Conservation (phyloP, 2,888 invertebrate species). For the Aphelenchoides bicaudatus region DNA sequence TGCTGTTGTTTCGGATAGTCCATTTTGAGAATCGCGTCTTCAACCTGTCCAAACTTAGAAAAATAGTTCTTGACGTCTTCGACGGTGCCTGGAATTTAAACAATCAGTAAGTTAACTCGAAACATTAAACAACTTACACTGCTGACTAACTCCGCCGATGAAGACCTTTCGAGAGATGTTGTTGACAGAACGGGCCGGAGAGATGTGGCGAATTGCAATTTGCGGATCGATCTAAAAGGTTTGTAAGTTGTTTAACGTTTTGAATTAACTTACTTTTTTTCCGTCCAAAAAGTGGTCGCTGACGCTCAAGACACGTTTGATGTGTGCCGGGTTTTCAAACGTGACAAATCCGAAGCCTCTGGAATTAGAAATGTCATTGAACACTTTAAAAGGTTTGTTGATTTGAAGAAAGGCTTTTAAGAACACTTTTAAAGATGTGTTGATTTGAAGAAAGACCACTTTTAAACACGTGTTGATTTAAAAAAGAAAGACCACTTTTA, state of each 20-base stretch:
- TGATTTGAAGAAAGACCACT: not conserved
- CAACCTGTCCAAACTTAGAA: conserved; percentile 3
- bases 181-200: conserved; percentile 8
- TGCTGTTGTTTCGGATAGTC: conserved; percentile 10
- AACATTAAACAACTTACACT: too few relatives aligned
- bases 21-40: conserved; percentile 17
- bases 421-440: not conserved
- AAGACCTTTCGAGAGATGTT: conserved; percentile 15
- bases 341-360: conserved; percentile 21
- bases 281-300: conserved; percentile 11
- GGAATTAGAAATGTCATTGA: not conserved
- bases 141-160: conserved; percentile 13
- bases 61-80: conserved; percentile 17
- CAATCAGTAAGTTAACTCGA: too few relatives aligned
- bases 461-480: not conserved
- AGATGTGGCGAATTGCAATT: conserved; percentile 6
- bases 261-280: not conserved
- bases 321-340: not conserved
- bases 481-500: too few relatives aligned
- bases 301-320: conserved; percentile 4
- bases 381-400: not conserved
- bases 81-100: too few relatives aligned
- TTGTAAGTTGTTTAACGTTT: not conserved
- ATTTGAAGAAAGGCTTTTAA: too few relatives aligned
- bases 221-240: conserved; percentile 15